Evolutionary conservation across 1,140 invertebrate species (phyloP).

Genomic region (Drosophila parvula): DNA sequence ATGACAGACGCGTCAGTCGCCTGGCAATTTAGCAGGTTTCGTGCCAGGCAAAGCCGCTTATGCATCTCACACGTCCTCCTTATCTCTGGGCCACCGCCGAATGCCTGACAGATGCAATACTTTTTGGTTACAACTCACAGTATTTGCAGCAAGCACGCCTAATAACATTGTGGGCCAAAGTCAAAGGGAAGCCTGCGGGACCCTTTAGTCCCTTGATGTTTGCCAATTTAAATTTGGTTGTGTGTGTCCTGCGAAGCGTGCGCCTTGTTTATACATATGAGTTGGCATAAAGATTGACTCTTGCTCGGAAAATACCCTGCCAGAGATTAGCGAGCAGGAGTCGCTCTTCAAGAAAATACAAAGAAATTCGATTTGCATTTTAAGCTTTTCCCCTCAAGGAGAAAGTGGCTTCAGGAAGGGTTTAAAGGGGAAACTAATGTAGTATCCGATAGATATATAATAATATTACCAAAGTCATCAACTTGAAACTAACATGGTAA

Average conservation of each 20-base stretch:
- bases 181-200: constrained; percentile 11
- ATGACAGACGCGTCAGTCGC: constrained; percentile 62
- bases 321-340: neutral
- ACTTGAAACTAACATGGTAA: no score
- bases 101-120: constrained; percentile 34
- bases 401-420: neutral
- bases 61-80: constrained; percentile 8
- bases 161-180: constrained; percentile 14
- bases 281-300: constrained; percentile 44
- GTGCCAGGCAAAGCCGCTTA: constrained; percentile 58
- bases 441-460: neutral
- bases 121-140: constrained; percentile 22
- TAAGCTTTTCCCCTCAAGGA: neutral
- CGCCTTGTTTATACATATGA: constrained; percentile 19
- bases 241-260: constrained; percentile 9
- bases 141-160: constrained; percentile 8
- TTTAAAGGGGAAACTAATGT: neutral
- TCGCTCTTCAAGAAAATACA: neutral
- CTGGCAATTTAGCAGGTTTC: constrained; percentile 55
- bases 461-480: neutral
- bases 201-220: constrained; percentile 39
- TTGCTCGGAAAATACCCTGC: constrained; percentile 26
- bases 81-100: constrained; percentile 2
- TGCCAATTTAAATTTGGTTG: constrained; percentile 47
- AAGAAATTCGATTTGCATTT: neutral